Conservation (phyloP, 92 coral and sea anemone species). For the Muricea muricata region DNA sequence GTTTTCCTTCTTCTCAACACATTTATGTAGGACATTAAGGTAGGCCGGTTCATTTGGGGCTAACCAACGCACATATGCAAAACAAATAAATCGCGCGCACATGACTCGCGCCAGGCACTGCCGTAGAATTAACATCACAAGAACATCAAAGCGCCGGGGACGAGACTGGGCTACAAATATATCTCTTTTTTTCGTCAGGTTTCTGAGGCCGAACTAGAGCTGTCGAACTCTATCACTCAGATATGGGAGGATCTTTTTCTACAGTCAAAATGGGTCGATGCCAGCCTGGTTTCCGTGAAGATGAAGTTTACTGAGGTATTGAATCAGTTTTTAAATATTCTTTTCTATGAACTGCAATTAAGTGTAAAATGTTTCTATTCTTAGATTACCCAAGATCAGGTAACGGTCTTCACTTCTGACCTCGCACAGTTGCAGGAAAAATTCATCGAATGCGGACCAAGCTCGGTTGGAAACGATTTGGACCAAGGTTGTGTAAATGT, state of each 20-base stretch:
- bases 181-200: constrained; percentile 74
- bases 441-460: constrained; percentile 91
- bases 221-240: constrained; percentile 83
- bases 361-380: background rate
- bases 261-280: constrained; percentile 91
- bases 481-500: constrained; percentile 76
- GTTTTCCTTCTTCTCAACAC: no score
- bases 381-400: constrained; percentile 97
- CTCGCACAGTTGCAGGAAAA: constrained; percentile 90
- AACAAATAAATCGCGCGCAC: no score
- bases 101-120: no score
- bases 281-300: constrained; percentile 95
- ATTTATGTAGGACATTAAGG: no score
- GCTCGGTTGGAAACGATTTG: constrained; percentile 87
- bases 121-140: no score
- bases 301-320: constrained; percentile 94
- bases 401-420: constrained; percentile 82
- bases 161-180: no score
- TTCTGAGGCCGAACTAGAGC: constrained; percentile 80
- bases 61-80: no score
- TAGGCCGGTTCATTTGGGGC: no score
- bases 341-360: no score
- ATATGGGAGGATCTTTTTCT: constrained; percentile 91
- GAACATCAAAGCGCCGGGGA: no score
- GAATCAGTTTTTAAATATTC: background rate